phyloP scores from a whole-genome alignment of 2,888 invertebrate genomes.

The Lochmaea crataegi region DNA sequence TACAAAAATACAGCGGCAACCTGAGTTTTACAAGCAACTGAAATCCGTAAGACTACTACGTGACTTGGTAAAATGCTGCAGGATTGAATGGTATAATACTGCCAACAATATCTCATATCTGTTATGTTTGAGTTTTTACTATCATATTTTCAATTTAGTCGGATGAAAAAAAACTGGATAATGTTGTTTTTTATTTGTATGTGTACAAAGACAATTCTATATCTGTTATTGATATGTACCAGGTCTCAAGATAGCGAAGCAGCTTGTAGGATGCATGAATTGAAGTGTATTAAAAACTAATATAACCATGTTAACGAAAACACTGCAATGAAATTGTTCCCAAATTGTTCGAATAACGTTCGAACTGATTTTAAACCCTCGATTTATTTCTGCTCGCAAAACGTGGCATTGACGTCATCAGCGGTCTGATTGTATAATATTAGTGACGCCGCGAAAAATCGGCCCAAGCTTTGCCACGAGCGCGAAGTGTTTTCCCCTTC shows the following conservation, averaged over 20 bases:
- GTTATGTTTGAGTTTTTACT: slow-evolving; percentile 16
- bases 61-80: slow-evolving; percentile 25
- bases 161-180: not conserved
- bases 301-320: no score
- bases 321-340: no score
- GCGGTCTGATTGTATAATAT: no score
- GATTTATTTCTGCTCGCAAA: no score
- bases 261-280: no score
- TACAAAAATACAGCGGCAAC: not conserved
- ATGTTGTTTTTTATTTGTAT: not conserved
- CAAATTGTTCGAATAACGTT: no score
- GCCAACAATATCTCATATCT: slow-evolving; percentile 20
- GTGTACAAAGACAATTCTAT: not conserved
- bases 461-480: no score
- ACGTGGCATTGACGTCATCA: no score
- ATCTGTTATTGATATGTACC: not conserved
- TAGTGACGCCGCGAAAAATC: no score
- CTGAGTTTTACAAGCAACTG: slow-evolving; percentile 12
- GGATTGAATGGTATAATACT: slow-evolving; percentile 20
- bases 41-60: slow-evolving; percentile 24
- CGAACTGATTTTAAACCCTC: no score
- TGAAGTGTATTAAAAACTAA: no score
- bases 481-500: no score
- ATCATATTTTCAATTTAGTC: slow-evolving; percentile 18
- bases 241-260: not conserved